A percentile compares a stretch with the other conserved stretches of the same genome.
Evolutionary conservation across 2,888 invertebrate species (phyloP).

Genomic region (Phymatocera aterrima): DNA sequence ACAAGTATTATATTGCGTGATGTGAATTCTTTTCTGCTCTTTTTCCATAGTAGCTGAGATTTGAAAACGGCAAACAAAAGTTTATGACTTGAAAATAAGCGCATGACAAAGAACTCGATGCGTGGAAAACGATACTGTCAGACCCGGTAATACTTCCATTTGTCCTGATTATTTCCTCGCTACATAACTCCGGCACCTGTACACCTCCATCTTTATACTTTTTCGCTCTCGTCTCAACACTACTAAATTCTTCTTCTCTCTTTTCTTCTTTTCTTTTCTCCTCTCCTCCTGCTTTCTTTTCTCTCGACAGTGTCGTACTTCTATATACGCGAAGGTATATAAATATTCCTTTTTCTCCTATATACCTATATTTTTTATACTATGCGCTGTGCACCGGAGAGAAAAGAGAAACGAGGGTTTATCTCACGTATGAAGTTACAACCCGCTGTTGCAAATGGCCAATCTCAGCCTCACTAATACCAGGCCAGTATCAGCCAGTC

Average conservation of each 20-base stretch:
- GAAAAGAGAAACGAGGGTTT: not conserved
- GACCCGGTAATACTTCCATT: slow-evolving; percentile 39
- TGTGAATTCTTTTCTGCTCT: not conserved
- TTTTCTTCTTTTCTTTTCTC: too few relatives aligned
- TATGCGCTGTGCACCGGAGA: not conserved
- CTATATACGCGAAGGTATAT: slow-evolving; percentile 24
- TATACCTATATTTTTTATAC: not conserved
- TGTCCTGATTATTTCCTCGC: slow-evolving; percentile 43
- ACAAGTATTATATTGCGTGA: not conserved
- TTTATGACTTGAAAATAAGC: slow-evolving; percentile 41
- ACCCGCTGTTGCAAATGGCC: slow-evolving; percentile 34
- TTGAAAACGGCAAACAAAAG: not conserved
- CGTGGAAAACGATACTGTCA: slow-evolving; percentile 43
- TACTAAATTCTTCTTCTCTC: slow-evolving; percentile 34
- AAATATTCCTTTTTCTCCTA: slow-evolving; percentile 36
- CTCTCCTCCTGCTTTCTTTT: not conserved
- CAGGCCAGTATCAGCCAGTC: not conserved
- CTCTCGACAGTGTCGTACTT: slow-evolving; percentile 23
- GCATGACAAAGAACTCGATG: slow-evolving; percentile 34
- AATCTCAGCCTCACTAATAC: slow-evolving; percentile 29
- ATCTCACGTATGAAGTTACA: slow-evolving; percentile 25
- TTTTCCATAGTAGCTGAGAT: not conserved
- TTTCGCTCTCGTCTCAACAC: slow-evolving; percentile 11
- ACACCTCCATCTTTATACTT: slow-evolving; percentile 13
- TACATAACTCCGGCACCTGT: slow-evolving; percentile 41